phyloP scores from a whole-genome alignment of 1,140 invertebrate genomes.

The Heliconius hewitsoni region DNA sequence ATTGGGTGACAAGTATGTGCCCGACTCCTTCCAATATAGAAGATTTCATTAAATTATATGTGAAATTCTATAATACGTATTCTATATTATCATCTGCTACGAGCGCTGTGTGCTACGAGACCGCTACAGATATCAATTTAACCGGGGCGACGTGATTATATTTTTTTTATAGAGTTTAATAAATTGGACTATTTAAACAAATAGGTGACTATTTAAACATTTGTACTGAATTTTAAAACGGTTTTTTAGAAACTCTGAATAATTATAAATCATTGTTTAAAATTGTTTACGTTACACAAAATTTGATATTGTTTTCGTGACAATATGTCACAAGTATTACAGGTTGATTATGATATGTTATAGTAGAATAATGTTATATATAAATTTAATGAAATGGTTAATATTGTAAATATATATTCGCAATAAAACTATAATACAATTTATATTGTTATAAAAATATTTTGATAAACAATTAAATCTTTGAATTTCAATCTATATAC shows the following conservation, averaged over 20 bases:
- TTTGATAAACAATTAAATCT: slow-evolving; percentile 20
- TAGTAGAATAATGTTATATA: not conserved
- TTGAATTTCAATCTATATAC: slow-evolving; percentile 29
- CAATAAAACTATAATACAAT: not conserved
- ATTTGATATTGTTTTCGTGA: not conserved
- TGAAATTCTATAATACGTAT: slow-evolving; percentile 37
- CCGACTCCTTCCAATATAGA: slow-evolving; percentile 52
- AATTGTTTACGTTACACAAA: not conserved
- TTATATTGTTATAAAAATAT: not conserved
- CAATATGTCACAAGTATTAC: not conserved
- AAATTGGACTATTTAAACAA: not conserved
- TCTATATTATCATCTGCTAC: slow-evolving; percentile 39
- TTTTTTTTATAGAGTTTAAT: slow-evolving; percentile 19
- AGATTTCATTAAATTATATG: slow-evolving; percentile 21
- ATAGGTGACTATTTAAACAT: not conserved
- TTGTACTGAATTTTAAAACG: not conserved
- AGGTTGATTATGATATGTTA: not conserved
- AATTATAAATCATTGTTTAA: not conserved
- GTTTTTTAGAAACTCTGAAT: not conserved
- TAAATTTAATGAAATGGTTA: not conserved
- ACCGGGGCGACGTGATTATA: not conserved
- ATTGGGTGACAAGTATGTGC: slow-evolving; percentile 65
- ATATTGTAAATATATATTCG: not conserved
- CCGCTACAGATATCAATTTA: slow-evolving; percentile 24
- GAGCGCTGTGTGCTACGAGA: slow-evolving; percentile 61